Conservation (phyloP, 1,140 invertebrate species). For the Diprion similis region DNA sequence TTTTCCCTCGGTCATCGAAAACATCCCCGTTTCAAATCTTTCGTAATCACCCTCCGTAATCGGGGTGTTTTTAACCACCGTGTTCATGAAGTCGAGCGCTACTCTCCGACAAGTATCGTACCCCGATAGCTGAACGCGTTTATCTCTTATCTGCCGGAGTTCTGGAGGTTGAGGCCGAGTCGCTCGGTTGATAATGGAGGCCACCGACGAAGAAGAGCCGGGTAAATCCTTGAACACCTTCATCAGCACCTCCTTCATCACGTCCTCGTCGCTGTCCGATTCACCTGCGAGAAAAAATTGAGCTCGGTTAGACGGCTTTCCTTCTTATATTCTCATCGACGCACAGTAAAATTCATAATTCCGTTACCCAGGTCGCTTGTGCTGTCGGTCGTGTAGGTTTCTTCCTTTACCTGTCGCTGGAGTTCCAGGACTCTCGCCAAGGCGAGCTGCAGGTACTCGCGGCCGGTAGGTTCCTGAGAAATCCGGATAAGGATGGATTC, state of each 20-base stretch:
- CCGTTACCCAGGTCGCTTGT: constrained; percentile 49
- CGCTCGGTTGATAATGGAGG: constrained; percentile 42
- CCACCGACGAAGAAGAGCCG: constrained; percentile 38
- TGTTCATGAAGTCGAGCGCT: constrained; percentile 51
- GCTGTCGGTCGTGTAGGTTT: constrained; percentile 42
- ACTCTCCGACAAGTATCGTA: constrained; percentile 54
- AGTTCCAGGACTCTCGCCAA: constrained; percentile 48
- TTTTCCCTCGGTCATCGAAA: neutral
- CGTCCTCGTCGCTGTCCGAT: constrained; percentile 50
- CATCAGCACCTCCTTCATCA: constrained; percentile 49
- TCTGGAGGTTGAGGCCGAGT: constrained; percentile 35
- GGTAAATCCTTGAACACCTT: constrained; percentile 56
- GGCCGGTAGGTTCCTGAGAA: constrained; percentile 41
- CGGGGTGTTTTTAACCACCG: constrained; percentile 32
- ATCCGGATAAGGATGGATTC: constrained; percentile 17
- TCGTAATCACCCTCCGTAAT: neutral
- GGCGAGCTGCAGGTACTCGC: constrained; percentile 52
- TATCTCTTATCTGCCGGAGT: constrained; percentile 41
- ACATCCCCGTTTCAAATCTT: constrained; percentile 13
- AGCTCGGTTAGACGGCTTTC: constrained; percentile 9
- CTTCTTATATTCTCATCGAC: constrained; percentile 5
- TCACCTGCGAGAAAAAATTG: constrained; percentile 35
- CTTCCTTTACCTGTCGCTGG: constrained; percentile 50
- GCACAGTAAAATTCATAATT: neutral
- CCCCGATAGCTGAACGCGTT: constrained; percentile 52